phyloP scores from a whole-genome alignment of 2,888 invertebrate genomes.

The Clitarchus hookeri region DNA sequence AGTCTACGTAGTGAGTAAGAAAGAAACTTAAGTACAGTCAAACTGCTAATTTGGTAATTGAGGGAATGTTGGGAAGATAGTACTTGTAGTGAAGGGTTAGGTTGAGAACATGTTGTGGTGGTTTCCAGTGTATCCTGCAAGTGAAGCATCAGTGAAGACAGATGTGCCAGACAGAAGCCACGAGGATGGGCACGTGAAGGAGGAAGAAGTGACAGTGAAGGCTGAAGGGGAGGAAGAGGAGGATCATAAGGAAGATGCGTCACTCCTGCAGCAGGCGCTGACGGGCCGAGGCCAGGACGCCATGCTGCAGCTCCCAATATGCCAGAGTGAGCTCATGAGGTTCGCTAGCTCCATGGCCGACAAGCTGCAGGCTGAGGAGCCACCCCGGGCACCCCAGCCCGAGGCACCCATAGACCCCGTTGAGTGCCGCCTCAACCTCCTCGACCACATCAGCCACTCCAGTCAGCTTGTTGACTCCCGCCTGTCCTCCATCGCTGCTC shows the following conservation, averaged over 20 bases:
- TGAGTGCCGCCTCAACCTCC: constrained; percentile 75
- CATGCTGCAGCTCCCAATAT: constrained; percentile 40
- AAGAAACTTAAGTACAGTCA: no score
- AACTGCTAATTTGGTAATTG: no score
- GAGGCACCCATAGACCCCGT: constrained; percentile 81
- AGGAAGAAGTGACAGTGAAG: neutral
- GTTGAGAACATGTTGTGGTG: no score
- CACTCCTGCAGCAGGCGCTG: constrained; percentile 32
- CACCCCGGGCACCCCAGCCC: constrained; percentile 68
- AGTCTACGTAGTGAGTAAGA: no score
- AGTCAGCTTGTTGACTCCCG: constrained; percentile 73
- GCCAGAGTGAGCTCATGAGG: constrained; percentile 42
- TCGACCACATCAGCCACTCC: constrained; percentile 77
- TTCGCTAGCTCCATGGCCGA: constrained; percentile 42
- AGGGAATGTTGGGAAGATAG: no score
- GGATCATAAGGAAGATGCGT: neutral
- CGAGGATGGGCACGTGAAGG: constrained; percentile 59
- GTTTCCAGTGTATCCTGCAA: no score
- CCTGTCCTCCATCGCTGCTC: constrained; percentile 74
- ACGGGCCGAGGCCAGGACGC: constrained; percentile 30
- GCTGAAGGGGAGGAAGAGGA: neutral
- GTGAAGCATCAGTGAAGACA: no score
- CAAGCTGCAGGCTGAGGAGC: constrained; percentile 39
- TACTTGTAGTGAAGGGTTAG: no score
- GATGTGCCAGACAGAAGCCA: constrained; percentile 60